Evolutionary conservation across 2,113 vertebrate genomes (phyloP).

Genomic region (Entosphenus tridentatus): DNA sequence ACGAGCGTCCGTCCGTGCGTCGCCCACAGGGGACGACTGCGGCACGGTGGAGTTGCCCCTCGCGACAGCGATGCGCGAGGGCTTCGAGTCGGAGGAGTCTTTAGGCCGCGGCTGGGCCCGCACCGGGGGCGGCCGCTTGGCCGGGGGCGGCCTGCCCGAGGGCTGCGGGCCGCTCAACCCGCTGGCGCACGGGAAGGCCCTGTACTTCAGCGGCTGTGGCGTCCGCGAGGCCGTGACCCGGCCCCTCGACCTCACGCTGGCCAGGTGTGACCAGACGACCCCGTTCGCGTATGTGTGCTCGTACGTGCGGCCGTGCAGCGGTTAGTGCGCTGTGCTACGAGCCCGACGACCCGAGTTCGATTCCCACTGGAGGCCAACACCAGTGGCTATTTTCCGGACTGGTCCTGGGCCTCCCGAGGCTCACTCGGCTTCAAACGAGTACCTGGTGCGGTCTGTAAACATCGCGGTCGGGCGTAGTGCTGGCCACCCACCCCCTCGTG

Average conservation of each 20-base stretch:
- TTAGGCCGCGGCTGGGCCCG: slow-evolving; percentile 82
- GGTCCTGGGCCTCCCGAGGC: too few species aligned
- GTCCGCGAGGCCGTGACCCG: slow-evolving; percentile 76
- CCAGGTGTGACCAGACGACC: slow-evolving; percentile 38
- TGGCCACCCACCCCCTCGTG: too few species aligned
- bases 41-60: slow-evolving; percentile 59
- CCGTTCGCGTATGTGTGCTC: too few species aligned
- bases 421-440: too few species aligned
- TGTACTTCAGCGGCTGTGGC: slow-evolving; percentile 93
- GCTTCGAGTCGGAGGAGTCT: slow-evolving; percentile 70
- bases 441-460: too few species aligned
- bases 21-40: slow-evolving; percentile 59
- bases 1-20: slow-evolving; percentile 8
- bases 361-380: too few species aligned
- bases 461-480: too few species aligned
- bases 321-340: too few species aligned
- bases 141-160: slow-evolving; percentile 49
- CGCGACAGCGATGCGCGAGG: slow-evolving; percentile 87
- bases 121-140: slow-evolving; percentile 35
- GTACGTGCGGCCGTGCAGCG: too few species aligned
- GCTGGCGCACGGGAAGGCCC: slow-evolving; percentile 77
- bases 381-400: too few species aligned
- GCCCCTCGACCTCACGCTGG: slow-evolving; percentile 78
- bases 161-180: slow-evolving; percentile 88
- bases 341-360: too few species aligned